A percentile compares a stretch with the other conserved stretches of the same genome.
These are phyloP conservation scores for Myotis myotis DNA, from an alignment of 2,797 vertebrate genomes.

Conservation along the genomic window DNA sequence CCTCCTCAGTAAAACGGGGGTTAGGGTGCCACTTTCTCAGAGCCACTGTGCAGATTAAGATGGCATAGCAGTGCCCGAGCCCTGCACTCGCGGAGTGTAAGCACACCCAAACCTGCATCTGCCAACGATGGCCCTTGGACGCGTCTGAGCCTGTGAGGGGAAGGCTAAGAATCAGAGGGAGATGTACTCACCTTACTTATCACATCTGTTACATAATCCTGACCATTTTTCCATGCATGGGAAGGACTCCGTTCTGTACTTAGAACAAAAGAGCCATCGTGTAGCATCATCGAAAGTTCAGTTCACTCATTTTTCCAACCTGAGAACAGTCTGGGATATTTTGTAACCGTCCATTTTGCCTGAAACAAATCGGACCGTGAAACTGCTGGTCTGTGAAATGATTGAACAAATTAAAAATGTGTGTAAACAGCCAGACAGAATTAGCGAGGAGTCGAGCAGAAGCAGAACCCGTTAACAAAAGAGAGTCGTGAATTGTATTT, in stretches of 20 bases:
- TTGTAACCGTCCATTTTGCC: conserved; percentile 36
- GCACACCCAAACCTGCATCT: not conserved
- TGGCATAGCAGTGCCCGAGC: too few relatives aligned
- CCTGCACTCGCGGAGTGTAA: not conserved
- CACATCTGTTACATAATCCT: not conserved
- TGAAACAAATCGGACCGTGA: conserved; percentile 57
- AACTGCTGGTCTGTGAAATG: conserved; percentile 42
- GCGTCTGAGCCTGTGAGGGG: not conserved
- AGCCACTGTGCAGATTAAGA: fast-evolving
- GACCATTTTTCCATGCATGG: not conserved
- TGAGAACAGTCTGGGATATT: not conserved
- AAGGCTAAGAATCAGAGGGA: not conserved
- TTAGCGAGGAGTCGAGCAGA: not conserved
- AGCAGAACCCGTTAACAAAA: not conserved
- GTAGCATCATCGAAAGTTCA: not conserved
- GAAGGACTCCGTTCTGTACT: not conserved
- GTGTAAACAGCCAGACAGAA: conserved; percentile 38
- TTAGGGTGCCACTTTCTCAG: not conserved
- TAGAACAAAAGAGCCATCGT: not conserved
- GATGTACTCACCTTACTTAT: not conserved
- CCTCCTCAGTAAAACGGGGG: not conserved
- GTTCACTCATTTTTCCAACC: not conserved
- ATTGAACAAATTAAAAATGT: conserved; percentile 62
- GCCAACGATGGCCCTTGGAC: not conserved
- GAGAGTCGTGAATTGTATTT: not conserved